These are phyloP conservation scores for Cyprinella venusta DNA, from an alignment of 2,797 vertebrate species.

Conservation along the genomic window DNA sequence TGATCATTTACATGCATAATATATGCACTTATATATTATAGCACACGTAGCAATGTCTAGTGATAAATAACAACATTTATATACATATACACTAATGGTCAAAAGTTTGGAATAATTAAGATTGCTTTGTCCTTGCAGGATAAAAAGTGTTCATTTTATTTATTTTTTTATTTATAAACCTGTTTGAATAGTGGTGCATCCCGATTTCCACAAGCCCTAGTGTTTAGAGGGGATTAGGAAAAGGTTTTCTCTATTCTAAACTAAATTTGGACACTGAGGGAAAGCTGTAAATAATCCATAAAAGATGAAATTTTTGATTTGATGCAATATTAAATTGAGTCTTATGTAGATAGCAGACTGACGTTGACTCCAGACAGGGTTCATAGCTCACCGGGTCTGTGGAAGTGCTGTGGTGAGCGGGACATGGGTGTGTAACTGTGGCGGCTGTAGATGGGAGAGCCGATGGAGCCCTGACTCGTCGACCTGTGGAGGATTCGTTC, in stretches of 20 bases:
- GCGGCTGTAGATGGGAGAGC: conserved; percentile 83
- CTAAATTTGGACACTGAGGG: not conserved
- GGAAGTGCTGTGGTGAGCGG: conserved; percentile 94
- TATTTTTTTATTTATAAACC: not conserved
- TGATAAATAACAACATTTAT: not conserved
- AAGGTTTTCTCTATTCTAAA: not conserved
- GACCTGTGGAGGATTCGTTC: conserved; percentile 86
- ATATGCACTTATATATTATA: not conserved
- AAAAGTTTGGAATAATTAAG: not conserved
- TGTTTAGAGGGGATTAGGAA: not conserved
- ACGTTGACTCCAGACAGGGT: not conserved
- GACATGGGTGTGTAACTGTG: conserved; percentile 90
- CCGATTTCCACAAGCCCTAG: not conserved
- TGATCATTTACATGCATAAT: not conserved
- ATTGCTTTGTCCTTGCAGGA: not conserved
- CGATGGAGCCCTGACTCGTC: conserved; percentile 87
- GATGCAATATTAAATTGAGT: not conserved
- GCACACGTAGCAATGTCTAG: not conserved
- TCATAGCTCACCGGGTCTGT: conserved; percentile 87
- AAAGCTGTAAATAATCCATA: not conserved
- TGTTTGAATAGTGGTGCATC: not conserved
- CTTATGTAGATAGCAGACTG: conserved; percentile 59
- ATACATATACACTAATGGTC: not conserved
- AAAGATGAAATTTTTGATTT: not conserved
- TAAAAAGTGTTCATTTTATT: not conserved